Evolutionary conservation across 2,888 invertebrate species (phyloP), one percentile per base, ranked within the genome.

Genomic region (Drosophila percnosoma): DNA sequence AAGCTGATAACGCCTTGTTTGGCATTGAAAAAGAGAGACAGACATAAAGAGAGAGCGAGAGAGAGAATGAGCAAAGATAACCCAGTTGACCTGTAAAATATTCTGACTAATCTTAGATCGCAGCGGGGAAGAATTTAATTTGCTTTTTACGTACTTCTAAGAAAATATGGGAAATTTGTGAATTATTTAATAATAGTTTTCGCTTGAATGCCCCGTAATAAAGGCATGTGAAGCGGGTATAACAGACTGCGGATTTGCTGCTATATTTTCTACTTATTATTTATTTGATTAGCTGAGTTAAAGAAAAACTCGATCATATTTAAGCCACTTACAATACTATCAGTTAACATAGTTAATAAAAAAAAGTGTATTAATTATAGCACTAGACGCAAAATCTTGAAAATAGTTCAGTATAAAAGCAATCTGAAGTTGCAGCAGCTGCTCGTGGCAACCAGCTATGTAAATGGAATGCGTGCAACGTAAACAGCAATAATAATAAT

Each of bases 401-500:
- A 8, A 38, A 8, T 4, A 18, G 45, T 7, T 15, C 21, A 15
- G 45, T 45, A 2, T 45, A 21, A 24, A 15, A 45, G 45, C 15
- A 21, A 7, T 45, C 21, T 45, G 21, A 45, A 24, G 15, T 15
- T 45, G 15, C 21, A 38, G 38, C 38, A 15, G 45, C 29, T 52
- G 48, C 48, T 42, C 31, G n/a, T n/a, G 31, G 33, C 51, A 48
- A 29, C 38, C 42, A 60, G 66, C 24, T 66, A 70, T 70, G 75
- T 62, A 67, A 71, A 57, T 11, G 69, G 77, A 79, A 78, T 80
- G 80, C 60, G 49, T 71, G 60, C 68, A 78, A 80, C 71, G 36
- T 60, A 79, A 78, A 80, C 55, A 71, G 75, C 61, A 75, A 75
- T 75, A 78, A 80, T 64, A 79, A 75, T 71, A 78, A 80, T 65